Conservation (phyloP, 64 coral and sea anemone species). For the Pachyseris speciosa region DNA sequence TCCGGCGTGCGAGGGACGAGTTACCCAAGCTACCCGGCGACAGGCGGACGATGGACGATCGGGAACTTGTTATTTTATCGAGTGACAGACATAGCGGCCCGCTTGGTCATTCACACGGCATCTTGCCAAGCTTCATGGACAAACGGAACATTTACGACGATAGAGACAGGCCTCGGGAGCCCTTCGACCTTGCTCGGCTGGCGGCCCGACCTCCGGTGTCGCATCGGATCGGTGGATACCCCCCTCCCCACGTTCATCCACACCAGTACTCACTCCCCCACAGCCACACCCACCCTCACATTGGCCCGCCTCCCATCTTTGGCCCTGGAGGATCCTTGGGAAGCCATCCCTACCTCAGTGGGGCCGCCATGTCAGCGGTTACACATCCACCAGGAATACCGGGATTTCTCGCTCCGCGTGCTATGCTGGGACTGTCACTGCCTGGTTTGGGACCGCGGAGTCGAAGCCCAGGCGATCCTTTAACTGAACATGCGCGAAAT, state of each 20-base stretch:
- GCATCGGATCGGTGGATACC: slow-evolving; percentile 44
- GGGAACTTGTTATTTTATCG: slow-evolving; percentile 77
- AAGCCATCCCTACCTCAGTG: slow-evolving; percentile 39
- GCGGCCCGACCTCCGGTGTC: slow-evolving; percentile 46
- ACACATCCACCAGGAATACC: slow-evolving; percentile 77
- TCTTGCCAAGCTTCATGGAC: slow-evolving; percentile 54
- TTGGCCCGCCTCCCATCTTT: slow-evolving; percentile 60
- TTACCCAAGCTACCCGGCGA: slow-evolving; percentile 44
- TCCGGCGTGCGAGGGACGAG: slow-evolving; percentile 72
- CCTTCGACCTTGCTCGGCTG: slow-evolving; percentile 75
- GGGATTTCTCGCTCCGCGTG: slow-evolving; percentile 71
- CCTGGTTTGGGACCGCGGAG: slow-evolving; percentile 66
- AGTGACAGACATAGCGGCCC: slow-evolving; percentile 66
- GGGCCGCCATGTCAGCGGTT: slow-evolving; percentile 81
- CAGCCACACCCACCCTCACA: slow-evolving; percentile 26
- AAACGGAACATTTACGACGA: slow-evolving; percentile 77
- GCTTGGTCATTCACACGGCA: slow-evolving; percentile 41
- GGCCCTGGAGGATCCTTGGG: slow-evolving; percentile 27
- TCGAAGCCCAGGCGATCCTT: slow-evolving; percentile 66
- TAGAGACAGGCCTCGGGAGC: slow-evolving; percentile 72
- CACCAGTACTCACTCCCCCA: slow-evolving; percentile 44
- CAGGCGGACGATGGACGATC: slow-evolving; percentile 65
- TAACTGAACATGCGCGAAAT: slow-evolving; percentile 14
- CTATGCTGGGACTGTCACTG: slow-evolving; percentile 64
- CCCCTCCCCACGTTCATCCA: slow-evolving; percentile 49